Evolutionary conservation across 2,113 vertebrate genomes (phyloP).

Genomic region (Erythrocebus patas): DNA sequence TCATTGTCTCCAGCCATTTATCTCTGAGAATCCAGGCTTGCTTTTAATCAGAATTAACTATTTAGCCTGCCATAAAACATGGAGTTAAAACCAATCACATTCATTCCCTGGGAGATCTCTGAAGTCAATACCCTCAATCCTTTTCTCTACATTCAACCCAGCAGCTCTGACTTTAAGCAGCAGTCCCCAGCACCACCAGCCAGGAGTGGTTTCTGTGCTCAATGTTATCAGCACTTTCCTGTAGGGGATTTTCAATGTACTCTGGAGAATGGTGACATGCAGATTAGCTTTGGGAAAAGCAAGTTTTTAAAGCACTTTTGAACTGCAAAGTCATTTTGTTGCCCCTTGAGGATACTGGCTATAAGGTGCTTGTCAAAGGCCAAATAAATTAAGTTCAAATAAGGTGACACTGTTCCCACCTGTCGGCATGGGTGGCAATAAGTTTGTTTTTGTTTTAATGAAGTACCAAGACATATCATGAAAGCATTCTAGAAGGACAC

Average conservation of each 20-base stretch:
- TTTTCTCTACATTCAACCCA: not conserved
- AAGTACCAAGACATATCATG: not conserved
- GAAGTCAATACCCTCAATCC: not conserved
- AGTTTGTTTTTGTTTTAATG: not conserved
- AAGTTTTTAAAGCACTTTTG: constrained; percentile 11
- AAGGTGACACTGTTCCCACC: not conserved
- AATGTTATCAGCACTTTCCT: constrained; percentile 37
- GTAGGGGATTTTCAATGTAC: not conserved
- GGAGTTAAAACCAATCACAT: not conserved
- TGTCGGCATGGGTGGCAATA: not conserved
- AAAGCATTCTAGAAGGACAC: not conserved
- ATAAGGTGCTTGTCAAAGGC: not conserved
- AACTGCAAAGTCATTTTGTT: not conserved
- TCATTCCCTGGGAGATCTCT: not conserved
- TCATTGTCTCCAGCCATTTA: not conserved
- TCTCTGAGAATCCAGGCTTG: constrained; percentile 29
- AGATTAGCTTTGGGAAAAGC: constrained; percentile 6
- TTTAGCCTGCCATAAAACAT: not conserved
- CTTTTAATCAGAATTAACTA: constrained; percentile 17
- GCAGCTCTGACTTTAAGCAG: not conserved
- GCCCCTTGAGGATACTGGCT: not conserved
- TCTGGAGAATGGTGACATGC: not conserved
- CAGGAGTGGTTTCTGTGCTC: not conserved
- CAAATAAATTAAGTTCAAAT: not conserved
- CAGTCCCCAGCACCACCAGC: not conserved